phyloP scores from a whole-genome alignment of 2,113 vertebrate genomes.

The Actenoides lindsayi region DNA sequence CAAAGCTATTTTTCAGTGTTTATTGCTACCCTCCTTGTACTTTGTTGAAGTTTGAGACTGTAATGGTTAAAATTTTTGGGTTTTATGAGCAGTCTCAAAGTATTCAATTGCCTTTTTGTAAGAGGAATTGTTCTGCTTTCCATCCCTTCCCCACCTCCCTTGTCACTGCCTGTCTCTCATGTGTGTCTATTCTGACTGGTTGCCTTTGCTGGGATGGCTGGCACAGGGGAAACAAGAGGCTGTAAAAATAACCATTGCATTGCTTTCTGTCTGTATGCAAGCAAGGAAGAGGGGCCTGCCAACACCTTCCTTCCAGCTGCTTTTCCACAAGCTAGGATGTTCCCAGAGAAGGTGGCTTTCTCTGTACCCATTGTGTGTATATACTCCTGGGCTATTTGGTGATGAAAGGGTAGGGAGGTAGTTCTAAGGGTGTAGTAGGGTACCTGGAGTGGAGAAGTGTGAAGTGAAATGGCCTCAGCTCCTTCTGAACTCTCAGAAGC shows the following conservation, averaged over 20 bases:
- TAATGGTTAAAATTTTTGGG: background rate
- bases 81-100: background rate
- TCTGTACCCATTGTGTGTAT: background rate
- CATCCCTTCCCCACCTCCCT: background rate
- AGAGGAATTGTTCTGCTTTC: background rate
- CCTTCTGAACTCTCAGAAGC: background rate
- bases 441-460: background rate
- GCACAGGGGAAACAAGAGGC: background rate
- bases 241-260: background rate
- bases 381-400: background rate
- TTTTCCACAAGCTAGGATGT: background rate
- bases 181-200: rapidly evolving
- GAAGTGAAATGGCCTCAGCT: background rate
- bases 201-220: background rate
- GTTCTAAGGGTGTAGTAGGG: background rate
- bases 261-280: background rate
- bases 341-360: background rate
- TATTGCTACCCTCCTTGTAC: background rate
- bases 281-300: background rate
- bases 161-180: background rate
- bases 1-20: background rate
- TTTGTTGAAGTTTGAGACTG: background rate
- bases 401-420: too few species aligned
- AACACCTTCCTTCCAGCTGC: background rate
- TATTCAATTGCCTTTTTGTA: background rate